phyloP scores from a whole-genome alignment of 2,888 invertebrate genomes.

The Selenia dentaria region DNA sequence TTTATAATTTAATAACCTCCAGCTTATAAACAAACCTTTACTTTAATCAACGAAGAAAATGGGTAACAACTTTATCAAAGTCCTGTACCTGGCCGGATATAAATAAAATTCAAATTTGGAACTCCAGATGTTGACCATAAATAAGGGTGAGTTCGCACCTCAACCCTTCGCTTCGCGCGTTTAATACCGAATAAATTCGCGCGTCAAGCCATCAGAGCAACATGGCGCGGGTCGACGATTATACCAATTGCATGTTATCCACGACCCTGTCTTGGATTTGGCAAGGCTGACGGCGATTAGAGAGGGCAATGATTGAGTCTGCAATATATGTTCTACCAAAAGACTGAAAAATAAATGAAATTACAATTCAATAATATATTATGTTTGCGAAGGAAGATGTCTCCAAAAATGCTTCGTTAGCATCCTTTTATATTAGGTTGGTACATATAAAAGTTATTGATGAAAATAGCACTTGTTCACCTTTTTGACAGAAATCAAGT shows the following conservation, averaged over 20 bases:
- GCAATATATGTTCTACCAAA: background rate
- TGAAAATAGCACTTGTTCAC: too few relatives aligned
- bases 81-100: constrained; percentile 35
- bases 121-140: constrained; percentile 63
- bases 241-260: constrained; percentile 60
- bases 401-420: too few relatives aligned
- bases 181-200: constrained; percentile 78
- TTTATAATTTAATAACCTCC: constrained; percentile 9
- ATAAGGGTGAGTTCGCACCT: constrained; percentile 65
- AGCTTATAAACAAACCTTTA: constrained; percentile 20
- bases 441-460: too few relatives aligned
- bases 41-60: constrained; percentile 29
- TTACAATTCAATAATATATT: too few relatives aligned
- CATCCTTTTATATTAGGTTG: too few relatives aligned
- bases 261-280: constrained; percentile 60
- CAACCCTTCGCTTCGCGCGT: constrained; percentile 64
- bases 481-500: too few relatives aligned
- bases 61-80: constrained; percentile 38
- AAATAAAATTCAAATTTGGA: constrained; percentile 47
- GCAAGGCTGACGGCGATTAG: constrained; percentile 31
- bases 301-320: background rate
- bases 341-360: background rate
- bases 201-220: constrained; percentile 77
- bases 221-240: constrained; percentile 77
- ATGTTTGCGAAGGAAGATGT: too few relatives aligned